Evolutionary conservation across 2,888 invertebrate genomes (phyloP).

Genomic region (Drosophila subsilvestris): DNA sequence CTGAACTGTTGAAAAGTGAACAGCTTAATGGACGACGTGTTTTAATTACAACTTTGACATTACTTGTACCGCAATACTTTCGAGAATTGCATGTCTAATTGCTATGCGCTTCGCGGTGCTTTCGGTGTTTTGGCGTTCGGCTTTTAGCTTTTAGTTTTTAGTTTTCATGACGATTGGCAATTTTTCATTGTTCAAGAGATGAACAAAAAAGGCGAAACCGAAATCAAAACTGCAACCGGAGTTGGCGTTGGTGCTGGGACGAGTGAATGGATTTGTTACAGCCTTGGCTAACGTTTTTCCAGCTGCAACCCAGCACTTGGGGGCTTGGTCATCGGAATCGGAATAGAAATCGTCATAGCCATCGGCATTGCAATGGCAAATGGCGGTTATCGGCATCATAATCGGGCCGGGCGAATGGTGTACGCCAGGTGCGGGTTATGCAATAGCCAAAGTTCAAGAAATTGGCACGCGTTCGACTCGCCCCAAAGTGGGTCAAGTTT

Average conservation of each 20-base stretch:
- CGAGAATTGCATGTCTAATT: slow-evolving; percentile 81
- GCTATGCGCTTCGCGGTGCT: slow-evolving; percentile 69
- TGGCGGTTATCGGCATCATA: slow-evolving; percentile 27
- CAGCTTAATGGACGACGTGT: slow-evolving; percentile 19
- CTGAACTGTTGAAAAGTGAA: slow-evolving; percentile 13
- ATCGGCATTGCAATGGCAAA: slow-evolving; percentile 22
- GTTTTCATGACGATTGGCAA: slow-evolving; percentile 70
- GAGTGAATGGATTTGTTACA: slow-evolving; percentile 73
- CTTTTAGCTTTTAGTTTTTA: slow-evolving; percentile 20
- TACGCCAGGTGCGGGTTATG: slow-evolving; percentile 39
- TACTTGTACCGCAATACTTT: slow-evolving; percentile 68
- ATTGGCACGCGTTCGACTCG: slow-evolving; percentile 41
- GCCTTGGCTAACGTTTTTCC: slow-evolving; percentile 55
- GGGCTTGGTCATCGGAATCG: slow-evolving; percentile 34
- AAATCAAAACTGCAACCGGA: slow-evolving; percentile 44
- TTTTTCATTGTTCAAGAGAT: slow-evolving; percentile 64
- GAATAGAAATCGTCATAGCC: slow-evolving; percentile 24
- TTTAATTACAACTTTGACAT: slow-evolving; percentile 78
- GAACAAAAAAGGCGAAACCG: slow-evolving; percentile 46
- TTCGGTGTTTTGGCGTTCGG: slow-evolving; percentile 16
- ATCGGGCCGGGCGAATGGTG: slow-evolving; percentile 6
- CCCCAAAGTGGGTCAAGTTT: slow-evolving; percentile 54
- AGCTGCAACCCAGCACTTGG: slow-evolving; percentile 7
- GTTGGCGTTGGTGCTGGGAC: slow-evolving; percentile 27
- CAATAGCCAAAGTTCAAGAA: slow-evolving; percentile 28